A percentile compares a stretch with the other conserved stretches of the same genome.
Evolutionary conservation across 2,797 vertebrate genomes (phyloP).

Genomic region (Anabacerthia variegaticeps): DNA sequence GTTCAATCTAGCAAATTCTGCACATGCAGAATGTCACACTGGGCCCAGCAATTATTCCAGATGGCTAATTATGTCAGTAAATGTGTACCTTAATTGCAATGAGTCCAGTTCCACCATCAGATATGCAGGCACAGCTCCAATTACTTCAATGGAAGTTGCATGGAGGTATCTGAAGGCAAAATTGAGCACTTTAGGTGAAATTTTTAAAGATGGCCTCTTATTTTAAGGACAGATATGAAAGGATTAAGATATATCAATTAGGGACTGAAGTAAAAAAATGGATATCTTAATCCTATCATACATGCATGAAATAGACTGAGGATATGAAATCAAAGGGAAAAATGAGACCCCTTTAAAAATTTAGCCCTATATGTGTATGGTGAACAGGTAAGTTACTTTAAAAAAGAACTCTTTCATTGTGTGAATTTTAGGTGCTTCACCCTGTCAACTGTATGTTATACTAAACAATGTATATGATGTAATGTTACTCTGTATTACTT

Average conservation of each 20-base stretch:
- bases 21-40: slow-evolving; percentile 9
- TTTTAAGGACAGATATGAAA: slow-evolving; percentile 48
- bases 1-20: not conserved
- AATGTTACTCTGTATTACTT: not conserved
- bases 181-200: slow-evolving; percentile 67
- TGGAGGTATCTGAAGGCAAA: slow-evolving; percentile 71
- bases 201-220: slow-evolving; percentile 69
- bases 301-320: not conserved
- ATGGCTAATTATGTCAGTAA: slow-evolving; percentile 46
- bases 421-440: not conserved
- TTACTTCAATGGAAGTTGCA: slow-evolving; percentile 70
- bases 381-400: not conserved
- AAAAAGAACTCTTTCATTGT: not conserved
- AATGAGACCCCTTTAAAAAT: slow-evolving; percentile 70
- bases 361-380: not conserved
- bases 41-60: slow-evolving; percentile 17
- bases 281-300: slow-evolving; percentile 63
- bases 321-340: slow-evolving; percentile 12
- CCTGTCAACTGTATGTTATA: not conserved
- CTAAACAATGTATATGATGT: not conserved
- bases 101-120: slow-evolving; percentile 67
- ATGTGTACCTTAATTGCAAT: slow-evolving; percentile 67
- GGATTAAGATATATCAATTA: slow-evolving; percentile 50
- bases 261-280: not conserved
- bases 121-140: slow-evolving; percentile 70